phyloP scores from a whole-genome alignment of 2,113 vertebrate species.

The Thinocorus orbignyianus region DNA sequence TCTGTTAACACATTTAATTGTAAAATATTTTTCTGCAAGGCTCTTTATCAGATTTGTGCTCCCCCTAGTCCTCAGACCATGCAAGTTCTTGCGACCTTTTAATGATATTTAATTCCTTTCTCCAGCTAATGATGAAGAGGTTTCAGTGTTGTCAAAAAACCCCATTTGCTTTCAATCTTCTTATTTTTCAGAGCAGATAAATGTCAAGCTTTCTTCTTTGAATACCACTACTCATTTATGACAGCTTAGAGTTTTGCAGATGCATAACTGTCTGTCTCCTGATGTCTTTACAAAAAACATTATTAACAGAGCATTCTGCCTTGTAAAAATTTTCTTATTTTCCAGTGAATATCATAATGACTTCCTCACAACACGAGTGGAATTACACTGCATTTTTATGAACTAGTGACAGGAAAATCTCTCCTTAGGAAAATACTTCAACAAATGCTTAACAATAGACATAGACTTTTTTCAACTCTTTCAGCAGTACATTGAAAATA shows the following conservation, averaged over 20 bases:
- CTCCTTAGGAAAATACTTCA: neutral
- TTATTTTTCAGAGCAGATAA: neutral
- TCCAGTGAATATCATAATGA: neutral
- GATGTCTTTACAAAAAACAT: neutral
- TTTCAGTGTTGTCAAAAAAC: neutral
- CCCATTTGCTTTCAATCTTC: neutral
- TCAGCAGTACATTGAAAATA: neutral
- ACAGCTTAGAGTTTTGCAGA: neutral
- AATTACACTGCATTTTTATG: neutral
- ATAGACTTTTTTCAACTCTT: neutral
- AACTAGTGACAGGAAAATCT: neutral
- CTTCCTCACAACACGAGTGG: neutral
- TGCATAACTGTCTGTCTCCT: neutral
- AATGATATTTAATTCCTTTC: neutral
- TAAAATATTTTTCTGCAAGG: neutral
- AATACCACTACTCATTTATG: neutral
- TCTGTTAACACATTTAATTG: neutral
- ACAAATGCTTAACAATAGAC: neutral
- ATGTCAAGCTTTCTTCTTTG: slow-evolving; percentile 33
- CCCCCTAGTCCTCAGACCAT: neutral
- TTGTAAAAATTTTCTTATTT: neutral
- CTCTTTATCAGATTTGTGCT: neutral
- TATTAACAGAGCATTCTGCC: neutral
- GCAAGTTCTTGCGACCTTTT: neutral
- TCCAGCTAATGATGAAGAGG: neutral